Evolutionary conservation across 2,797 vertebrate species (phyloP), one percentile per base, ranked within the genome.

Genomic region (Gastrophryne carolinensis): DNA sequence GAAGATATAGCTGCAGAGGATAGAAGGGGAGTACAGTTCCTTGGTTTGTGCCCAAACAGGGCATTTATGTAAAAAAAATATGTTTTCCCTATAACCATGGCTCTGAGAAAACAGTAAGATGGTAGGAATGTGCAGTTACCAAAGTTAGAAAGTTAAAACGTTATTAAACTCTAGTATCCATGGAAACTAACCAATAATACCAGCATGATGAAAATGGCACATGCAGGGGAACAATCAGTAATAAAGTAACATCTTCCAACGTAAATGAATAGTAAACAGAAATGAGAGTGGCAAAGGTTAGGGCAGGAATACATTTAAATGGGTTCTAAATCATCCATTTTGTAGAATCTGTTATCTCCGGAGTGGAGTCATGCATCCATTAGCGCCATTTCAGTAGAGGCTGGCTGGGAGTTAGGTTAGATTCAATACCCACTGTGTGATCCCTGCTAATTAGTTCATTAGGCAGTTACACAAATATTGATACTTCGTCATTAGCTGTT

Each of bases 401-500:
- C 17, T 15, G 13, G 50, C 15, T 15, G 3, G 15, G 13, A 17
- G 47, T 26, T 13, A 30, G 47, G 23, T 66, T 19, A 12, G 11
- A 35, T 35, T 26, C 63, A 26, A 21, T 34, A 47, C 12, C 29
- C n/a, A 26, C 19, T 52, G 44, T 66, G 63, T 37, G 49, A 24
- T 37, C 24, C 49, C 11, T 24, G 30, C 11, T 53, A 53, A 67
- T 53, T 24, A 67, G 44, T 66, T 66, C 41, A 49, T 64, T 27
- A 52, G 49, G 10, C 63, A 21, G 29, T 23, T 50, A 65, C 62
- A 66, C 47, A 52, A 66, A 26, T 66, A 66, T 52, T 66, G 63
- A 66, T 66, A n/a, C 26, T 15, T 15, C 2, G 47, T 21, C 29
- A 53, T 37, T 53, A 26, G 35, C 12, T 13, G 24, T 35, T 26